A percentile compares a stretch with the other conserved stretches of the same genome.
These are phyloP conservation scores for Gavialis gangeticus DNA, from an alignment of 2,113 vertebrate species.

Conservation along the genomic window DNA sequence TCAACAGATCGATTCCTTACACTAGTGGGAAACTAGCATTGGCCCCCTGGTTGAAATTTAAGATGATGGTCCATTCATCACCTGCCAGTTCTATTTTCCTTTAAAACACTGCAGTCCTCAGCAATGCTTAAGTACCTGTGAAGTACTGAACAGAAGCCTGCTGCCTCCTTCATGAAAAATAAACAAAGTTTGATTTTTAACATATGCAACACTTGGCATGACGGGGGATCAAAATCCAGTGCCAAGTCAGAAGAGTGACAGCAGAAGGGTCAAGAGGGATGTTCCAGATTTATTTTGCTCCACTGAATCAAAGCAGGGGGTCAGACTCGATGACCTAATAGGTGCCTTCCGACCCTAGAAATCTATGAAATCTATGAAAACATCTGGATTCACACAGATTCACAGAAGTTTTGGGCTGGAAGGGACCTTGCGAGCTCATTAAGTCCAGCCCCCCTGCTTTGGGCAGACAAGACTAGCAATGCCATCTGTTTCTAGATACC, in stretches of 20 bases:
- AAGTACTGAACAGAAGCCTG: background rate
- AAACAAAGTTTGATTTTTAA: background rate
- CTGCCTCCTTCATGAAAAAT: fast-evolving
- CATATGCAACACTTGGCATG: background rate
- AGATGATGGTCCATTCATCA: background rate
- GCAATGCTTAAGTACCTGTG: fast-evolving
- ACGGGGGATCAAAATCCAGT: constrained; percentile 18
- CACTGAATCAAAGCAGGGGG: background rate
- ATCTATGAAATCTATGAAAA: background rate
- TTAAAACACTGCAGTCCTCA: fast-evolving
- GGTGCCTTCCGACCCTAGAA: too few species aligned
- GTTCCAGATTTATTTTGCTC: background rate
- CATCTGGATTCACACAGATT: too few species aligned
- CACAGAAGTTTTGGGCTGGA: too few species aligned
- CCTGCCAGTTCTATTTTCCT: fast-evolving
- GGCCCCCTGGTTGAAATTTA: background rate
- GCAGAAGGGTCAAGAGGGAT: constrained; percentile 44
- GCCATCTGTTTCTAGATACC: background rate
- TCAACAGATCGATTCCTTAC: constrained; percentile 3
- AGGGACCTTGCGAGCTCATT: too few species aligned
- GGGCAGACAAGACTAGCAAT: too few species aligned
- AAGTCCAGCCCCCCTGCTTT: too few species aligned
- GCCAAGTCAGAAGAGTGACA: constrained; percentile 39
- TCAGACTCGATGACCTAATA: too few species aligned
- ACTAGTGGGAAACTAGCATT: background rate